Evolutionary conservation across 1,140 invertebrate genomes (phyloP), one percentile per base, ranked within the genome.

Genomic region (Armadillidium nasatum): DNA sequence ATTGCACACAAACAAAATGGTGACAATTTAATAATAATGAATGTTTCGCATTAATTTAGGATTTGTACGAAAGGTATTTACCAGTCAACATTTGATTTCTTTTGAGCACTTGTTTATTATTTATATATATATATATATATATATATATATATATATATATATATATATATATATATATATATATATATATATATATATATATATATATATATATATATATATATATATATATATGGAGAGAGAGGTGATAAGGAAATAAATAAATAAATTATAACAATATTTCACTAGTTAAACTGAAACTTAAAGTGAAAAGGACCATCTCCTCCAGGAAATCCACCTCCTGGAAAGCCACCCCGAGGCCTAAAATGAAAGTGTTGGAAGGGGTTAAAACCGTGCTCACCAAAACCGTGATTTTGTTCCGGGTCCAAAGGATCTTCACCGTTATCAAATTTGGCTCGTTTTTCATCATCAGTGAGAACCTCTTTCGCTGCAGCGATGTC

Each of bases 401-500:
- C 82, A 9, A 76, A 77, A 21, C 75, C 76, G 69, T 83, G 82
- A 69, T 88, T 87, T 60, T 87, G 88, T 85, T 99, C 96, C 0
- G 97, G 97, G 87, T 99, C 97, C 67, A 99, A 86, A 0, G 98
- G 98, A 90, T 99, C 98, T 82, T 95, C 91, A 72, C 98, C 97
- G 81, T 89, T 88, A 86, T 99, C 97, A 85, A 95, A 99, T 84
- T 94, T 94, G 77, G 90, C 88, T 79, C 96, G 87, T 86, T 97
- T 98, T 83, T 98, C 95, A 79, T 89, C 87, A 87, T 92, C 90
- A 72, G 90, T 89, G 15, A 92, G 85, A 45, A 96, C 97, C 88
- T 99, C 98, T 87, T 99, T 99, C 21, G 98, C 98, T 66, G 96
- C 94, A 13, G 97, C 97, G 82, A 99, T 96, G 84, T 99, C 97